These are phyloP conservation scores for Ginglymostoma cirratum DNA, from an alignment of 2,113 vertebrate genomes.

Conservation along the genomic window DNA sequence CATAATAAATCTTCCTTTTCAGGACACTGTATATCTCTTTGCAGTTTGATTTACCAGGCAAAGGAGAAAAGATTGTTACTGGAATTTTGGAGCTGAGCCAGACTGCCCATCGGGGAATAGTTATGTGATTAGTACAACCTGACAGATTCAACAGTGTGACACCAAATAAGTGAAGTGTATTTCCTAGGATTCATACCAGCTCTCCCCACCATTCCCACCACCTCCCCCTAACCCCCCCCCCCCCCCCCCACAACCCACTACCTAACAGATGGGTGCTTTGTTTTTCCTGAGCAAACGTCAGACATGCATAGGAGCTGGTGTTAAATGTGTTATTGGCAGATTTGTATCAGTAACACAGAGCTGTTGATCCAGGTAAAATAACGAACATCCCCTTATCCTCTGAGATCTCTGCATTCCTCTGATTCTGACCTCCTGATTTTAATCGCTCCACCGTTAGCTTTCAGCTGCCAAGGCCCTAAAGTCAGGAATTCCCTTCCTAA, in stretches of 20 bases:
- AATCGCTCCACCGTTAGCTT: not conserved
- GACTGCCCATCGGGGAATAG: conserved; percentile 70
- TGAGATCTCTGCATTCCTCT: not conserved
- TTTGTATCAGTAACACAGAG: not conserved
- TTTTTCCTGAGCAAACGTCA: conserved; percentile 28
- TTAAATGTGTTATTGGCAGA: not conserved
- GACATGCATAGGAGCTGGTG: not conserved
- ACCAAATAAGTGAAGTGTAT: conserved; percentile 28
- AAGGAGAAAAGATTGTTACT: conserved; percentile 65
- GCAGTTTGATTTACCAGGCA: conserved; percentile 74
- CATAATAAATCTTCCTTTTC: conserved; percentile 76
- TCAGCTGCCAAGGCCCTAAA: not conserved
- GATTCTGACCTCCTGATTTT: not conserved
- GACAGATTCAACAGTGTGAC: conserved; percentile 38
- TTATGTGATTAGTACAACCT: conserved; percentile 54
- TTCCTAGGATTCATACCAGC: not conserved
- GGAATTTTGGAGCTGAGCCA: conserved; percentile 77
- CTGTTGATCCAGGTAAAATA: not conserved
- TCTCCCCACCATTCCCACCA: not conserved
- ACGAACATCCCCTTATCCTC: not conserved
- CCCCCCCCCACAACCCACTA: not conserved
- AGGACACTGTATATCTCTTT: conserved; percentile 64
- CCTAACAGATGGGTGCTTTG: conserved; percentile 34
- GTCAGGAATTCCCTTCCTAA: not conserved
- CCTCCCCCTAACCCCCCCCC: too few relatives aligned